Evolutionary conservation across 2,113 vertebrate genomes (phyloP).

Genomic region (Heterotis niloticus): DNA sequence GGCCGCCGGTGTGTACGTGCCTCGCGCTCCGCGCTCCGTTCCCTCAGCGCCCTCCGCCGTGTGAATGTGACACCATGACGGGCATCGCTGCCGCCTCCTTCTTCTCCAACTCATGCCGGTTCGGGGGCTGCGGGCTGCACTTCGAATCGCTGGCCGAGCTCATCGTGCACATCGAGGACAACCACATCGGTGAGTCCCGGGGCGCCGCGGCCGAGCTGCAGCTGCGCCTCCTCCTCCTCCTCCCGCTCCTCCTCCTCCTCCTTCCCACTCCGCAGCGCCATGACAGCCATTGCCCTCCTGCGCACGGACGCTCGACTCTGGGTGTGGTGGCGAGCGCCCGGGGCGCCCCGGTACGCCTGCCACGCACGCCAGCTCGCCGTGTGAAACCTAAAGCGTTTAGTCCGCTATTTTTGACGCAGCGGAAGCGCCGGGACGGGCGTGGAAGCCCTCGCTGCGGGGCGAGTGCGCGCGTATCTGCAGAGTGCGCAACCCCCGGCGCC

Average conservation of each 20-base stretch:
- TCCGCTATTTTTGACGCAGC: neutral
- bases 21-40: constrained; percentile 28
- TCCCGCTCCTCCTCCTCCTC: constrained; percentile 13
- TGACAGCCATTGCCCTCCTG: constrained; percentile 59
- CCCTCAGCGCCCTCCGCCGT: constrained; percentile 47
- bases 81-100: constrained; percentile 94
- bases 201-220: neutral
- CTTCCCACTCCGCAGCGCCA: constrained; percentile 35
- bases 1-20: constrained; percentile 39
- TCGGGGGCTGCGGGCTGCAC: constrained; percentile 87
- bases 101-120: constrained; percentile 90
- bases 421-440: constrained; percentile 17
- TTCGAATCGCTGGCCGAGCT: constrained; percentile 86
- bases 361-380: neutral
- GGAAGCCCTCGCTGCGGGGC: constrained; percentile 17
- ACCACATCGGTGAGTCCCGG: constrained; percentile 82
- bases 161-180: constrained; percentile 92
- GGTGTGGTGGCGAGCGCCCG: constrained; percentile 63
- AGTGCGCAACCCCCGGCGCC: neutral
- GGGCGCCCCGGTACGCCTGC: no score
- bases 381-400: neutral
- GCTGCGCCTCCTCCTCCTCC: neutral
- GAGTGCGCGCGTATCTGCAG: constrained; percentile 8
- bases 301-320: constrained; percentile 72
- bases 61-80: constrained; percentile 87